Evolutionary conservation across 1,140 invertebrate species (phyloP).

Genomic region (Pissodes strobi): DNA sequence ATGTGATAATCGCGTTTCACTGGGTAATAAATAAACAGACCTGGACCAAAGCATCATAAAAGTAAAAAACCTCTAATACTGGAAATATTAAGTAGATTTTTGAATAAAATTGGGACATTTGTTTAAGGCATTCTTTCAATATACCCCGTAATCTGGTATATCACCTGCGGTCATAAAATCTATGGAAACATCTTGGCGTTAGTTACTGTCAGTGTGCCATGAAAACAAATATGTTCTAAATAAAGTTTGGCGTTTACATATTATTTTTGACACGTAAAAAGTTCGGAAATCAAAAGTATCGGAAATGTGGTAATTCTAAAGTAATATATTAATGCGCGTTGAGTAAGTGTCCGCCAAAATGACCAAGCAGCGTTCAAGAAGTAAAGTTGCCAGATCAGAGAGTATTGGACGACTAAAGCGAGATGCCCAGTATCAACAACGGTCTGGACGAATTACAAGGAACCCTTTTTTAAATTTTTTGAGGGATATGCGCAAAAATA

Average conservation of each 20-base stretch:
- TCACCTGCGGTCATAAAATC: too few species aligned
- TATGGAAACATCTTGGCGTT: too few species aligned
- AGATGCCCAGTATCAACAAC: background rate
- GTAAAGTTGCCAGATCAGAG: background rate
- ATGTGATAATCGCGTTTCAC: too few species aligned
- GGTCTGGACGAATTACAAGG: conserved; percentile 6
- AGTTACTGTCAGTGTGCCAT: conserved; percentile 13
- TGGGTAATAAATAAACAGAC: too few species aligned
- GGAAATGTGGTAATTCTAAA: background rate
- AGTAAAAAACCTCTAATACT: too few species aligned
- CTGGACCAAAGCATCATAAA: too few species aligned
- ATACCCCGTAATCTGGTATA: too few species aligned
- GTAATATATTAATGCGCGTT: background rate
- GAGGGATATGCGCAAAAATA: conserved; percentile 19
- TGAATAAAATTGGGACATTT: too few species aligned
- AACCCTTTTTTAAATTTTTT: conserved; percentile 35
- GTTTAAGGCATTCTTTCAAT: too few species aligned
- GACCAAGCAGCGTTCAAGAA: conserved; percentile 1
- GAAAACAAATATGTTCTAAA: conserved; percentile 5
- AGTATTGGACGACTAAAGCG: background rate
- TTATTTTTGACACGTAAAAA: background rate
- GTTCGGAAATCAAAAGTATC: background rate
- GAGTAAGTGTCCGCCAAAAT: background rate
- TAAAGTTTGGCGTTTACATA: background rate
- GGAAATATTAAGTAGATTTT: too few species aligned